Base-by-base conservation (phyloP, 1,140 invertebrate genomes). In the Papilio dardanus region DNA sequence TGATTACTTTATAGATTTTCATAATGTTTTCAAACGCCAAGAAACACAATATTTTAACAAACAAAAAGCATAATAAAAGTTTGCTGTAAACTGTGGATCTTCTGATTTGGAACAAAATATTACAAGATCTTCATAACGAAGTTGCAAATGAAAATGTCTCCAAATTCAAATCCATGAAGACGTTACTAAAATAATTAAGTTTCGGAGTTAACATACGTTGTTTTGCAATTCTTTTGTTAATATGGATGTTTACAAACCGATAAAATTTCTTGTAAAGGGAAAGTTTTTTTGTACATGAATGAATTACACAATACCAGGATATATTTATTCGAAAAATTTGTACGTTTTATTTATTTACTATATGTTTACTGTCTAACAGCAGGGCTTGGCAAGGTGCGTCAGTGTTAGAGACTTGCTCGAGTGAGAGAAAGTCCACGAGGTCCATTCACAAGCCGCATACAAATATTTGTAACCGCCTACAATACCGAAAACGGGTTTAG, bases 381-480 rank as follows among this genome's bases (percentile, higher is more conserved):
- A 69, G 77, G 69, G 24, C 46, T 31, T 77, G 75, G 75, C 68
- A 19, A 37, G 35, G 77, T 75, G 62, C 71, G 73, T 35, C 65
- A 71, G 79, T 84, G 82, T 88, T 86, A 89, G 84, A 88, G 85
- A 86, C 86, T 82, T 76, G 81, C 81, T 80, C 76, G 76, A 80
- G 79, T 78, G 79, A 88, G 90, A 91, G 91, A 93, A 91, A 93
- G 89, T 91, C 86, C 83, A 89, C 87, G 83, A 83, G 81, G 85
- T 83, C 88, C 90, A 93, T 93, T 93, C 90, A 90, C 91, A 90
- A 86, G 86, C 77, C 85, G 90, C 89, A 92, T 92, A 93, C 90
- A 92, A 93, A 93, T 93, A 91, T 93, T 92, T 91, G 89, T 88
- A 85, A 83, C 88, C 88, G 84, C 86, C 88, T 88, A 86, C 88